phyloP scores from a whole-genome alignment of 2,888 invertebrate genomes.

The Hyles lineata region DNA sequence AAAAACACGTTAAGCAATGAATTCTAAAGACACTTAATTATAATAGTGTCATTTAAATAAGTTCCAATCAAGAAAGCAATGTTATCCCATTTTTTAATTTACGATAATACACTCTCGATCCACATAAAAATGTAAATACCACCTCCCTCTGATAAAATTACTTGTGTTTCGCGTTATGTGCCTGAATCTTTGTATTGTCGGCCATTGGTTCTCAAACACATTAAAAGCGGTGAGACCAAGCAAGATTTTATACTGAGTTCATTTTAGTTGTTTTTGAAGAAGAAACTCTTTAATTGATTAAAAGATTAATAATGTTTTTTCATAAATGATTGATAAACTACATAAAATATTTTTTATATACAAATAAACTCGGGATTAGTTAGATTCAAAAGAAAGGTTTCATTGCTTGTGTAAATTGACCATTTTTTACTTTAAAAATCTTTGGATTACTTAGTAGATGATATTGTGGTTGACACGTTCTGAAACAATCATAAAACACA shows the following conservation, averaged over 20 bases:
- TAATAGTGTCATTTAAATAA: not conserved
- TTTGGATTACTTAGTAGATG: constrained; percentile 30
- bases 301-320: not conserved
- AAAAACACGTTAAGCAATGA: too few relatives aligned
- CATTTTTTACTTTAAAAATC: not conserved
- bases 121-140: constrained; percentile 60
- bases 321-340: too few relatives aligned
- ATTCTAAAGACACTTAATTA: too few relatives aligned
- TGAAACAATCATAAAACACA: constrained; percentile 44
- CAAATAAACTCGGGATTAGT: too few relatives aligned
- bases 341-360: not conserved
- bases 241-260: not conserved
- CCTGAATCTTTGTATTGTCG: constrained; percentile 46
- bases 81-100: constrained; percentile 22
- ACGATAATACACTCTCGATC: constrained; percentile 17
- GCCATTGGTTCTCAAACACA: constrained; percentile 34
- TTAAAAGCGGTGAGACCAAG: not conserved
- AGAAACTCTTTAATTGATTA: not conserved
- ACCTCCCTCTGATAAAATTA: constrained; percentile 34
- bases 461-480: constrained; percentile 17
- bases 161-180: constrained; percentile 40
- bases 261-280: too few relatives aligned
- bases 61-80: not conserved
- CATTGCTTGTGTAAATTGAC: not conserved
- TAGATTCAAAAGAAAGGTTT: not conserved